Evolutionary conservation across 2,113 vertebrate species (phyloP).

Genomic region (Gasterosteus aculeatus): DNA sequence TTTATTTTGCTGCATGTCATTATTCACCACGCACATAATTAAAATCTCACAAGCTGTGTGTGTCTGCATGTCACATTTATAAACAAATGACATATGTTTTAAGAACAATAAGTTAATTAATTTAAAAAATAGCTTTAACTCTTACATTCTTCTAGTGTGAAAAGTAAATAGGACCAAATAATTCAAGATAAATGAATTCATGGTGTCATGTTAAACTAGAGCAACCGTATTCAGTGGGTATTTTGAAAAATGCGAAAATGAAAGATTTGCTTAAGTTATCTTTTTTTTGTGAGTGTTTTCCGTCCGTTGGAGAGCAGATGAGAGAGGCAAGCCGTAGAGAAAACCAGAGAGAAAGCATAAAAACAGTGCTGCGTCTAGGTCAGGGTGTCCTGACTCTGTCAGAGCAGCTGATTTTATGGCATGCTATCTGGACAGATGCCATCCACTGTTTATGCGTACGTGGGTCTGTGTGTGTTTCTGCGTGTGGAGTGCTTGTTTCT

Average conservation of each 20-base stretch:
- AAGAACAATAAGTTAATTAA: background rate
- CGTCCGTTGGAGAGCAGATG: constrained; percentile 14
- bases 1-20: background rate
- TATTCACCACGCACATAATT: background rate
- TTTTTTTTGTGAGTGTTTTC: background rate
- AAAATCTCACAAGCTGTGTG: background rate
- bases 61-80: background rate
- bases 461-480: constrained; percentile 22
- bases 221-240: background rate
- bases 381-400: constrained; percentile 78
- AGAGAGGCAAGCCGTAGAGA: background rate
- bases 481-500: constrained; percentile 4
- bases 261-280: background rate
- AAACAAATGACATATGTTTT: background rate
- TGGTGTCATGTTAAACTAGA: background rate
- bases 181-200: background rate
- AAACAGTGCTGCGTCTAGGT: constrained; percentile 73
- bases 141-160: background rate
- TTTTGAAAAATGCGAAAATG: background rate
- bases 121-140: background rate
- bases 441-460: constrained; percentile 37
- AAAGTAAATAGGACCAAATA: background rate
- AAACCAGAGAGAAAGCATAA: constrained; percentile 37
- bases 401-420: constrained; percentile 71
- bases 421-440: constrained; percentile 68